Evolutionary conservation across 2,888 invertebrate genomes (phyloP).

Genomic region (Parnassius glacialis): DNA sequence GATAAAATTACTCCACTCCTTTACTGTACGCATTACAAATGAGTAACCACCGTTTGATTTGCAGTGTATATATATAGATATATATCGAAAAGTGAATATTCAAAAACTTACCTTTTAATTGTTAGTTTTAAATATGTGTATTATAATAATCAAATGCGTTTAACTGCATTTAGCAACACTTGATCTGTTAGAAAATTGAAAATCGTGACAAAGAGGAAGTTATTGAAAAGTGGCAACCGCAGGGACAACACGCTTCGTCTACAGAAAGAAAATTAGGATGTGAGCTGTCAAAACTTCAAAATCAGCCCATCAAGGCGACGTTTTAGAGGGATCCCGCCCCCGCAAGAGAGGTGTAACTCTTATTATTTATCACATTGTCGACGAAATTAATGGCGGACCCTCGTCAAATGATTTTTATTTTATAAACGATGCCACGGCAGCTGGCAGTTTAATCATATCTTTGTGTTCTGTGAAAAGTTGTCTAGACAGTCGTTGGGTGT

Average conservation of each 20-base stretch:
- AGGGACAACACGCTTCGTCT: slow-evolving; percentile 46
- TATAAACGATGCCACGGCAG: slow-evolving; percentile 66
- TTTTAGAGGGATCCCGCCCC: slow-evolving; percentile 61
- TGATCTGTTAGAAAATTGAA: too few relatives aligned
- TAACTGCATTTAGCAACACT: too few relatives aligned
- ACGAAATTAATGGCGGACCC: slow-evolving; percentile 77
- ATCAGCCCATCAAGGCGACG: slow-evolving; percentile 64
- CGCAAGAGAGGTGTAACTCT: slow-evolving; percentile 70
- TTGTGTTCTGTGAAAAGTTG: slow-evolving; percentile 45
- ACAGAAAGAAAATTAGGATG: slow-evolving; percentile 77
- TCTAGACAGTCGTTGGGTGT: slow-evolving; percentile 30
- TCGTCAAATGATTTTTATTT: slow-evolving; percentile 79
- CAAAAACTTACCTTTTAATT: too few relatives aligned
- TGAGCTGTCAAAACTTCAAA: slow-evolving; percentile 78
- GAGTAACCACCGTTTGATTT: too few relatives aligned
- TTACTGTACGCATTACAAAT: too few relatives aligned
- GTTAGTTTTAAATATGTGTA: too few relatives aligned
- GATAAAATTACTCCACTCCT: too few relatives aligned
- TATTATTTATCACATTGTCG: slow-evolving; percentile 81
- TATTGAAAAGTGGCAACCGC: slow-evolving; percentile 68
- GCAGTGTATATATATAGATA: too few relatives aligned
- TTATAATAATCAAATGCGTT: too few relatives aligned
- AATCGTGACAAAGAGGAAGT: slow-evolving; percentile 54
- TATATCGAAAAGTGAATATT: too few relatives aligned
- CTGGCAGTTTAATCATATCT: slow-evolving; percentile 79